Evolutionary conservation across 1,140 invertebrate species (phyloP).

Genomic region (Microplitis mediator): DNA sequence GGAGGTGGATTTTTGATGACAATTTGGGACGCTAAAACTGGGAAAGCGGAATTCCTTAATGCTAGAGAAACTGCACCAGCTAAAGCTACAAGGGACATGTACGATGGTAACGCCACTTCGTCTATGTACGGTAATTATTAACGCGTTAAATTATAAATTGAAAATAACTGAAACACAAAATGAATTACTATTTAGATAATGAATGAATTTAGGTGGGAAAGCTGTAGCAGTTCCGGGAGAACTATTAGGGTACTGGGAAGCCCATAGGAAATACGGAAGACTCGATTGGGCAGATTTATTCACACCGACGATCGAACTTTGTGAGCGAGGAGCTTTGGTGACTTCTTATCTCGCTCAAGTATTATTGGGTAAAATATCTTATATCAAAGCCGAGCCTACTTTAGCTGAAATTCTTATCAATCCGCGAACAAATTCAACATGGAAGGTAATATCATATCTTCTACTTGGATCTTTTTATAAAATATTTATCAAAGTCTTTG

Average conservation of each 20-base stretch:
- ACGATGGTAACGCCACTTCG: constrained; percentile 58
- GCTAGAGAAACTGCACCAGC: constrained; percentile 75
- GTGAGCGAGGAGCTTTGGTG: constrained; percentile 72
- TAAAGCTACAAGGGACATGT: constrained; percentile 69
- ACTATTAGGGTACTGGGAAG: constrained; percentile 81
- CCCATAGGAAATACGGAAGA: constrained; percentile 77
- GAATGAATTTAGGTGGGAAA: constrained; percentile 65
- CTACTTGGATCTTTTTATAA: too few species aligned
- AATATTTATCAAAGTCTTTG: too few species aligned
- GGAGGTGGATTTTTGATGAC: constrained; percentile 85
- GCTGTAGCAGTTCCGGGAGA: constrained; percentile 91
- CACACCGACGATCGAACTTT: constrained; percentile 77
- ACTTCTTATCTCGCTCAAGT: constrained; percentile 73
- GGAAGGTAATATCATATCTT: constrained; percentile 48
- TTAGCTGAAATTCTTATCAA: constrained; percentile 75
- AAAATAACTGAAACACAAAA: too few species aligned
- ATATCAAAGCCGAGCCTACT: constrained; percentile 69
- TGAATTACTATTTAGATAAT: too few species aligned
- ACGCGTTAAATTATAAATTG: too few species aligned
- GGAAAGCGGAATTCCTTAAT: constrained; percentile 64
- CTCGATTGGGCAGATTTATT: constrained; percentile 83
- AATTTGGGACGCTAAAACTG: constrained; percentile 68
- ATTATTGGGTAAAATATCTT: constrained; percentile 57
- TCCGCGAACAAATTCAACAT: constrained; percentile 67
- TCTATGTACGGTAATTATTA: constrained; percentile 59